Percentiles rank a stretch among this genome's conserved stretches.
Evolutionary conservation across 2,888 invertebrate species (phyloP).

Genomic region (Sinohyriopsis cumingii): DNA sequence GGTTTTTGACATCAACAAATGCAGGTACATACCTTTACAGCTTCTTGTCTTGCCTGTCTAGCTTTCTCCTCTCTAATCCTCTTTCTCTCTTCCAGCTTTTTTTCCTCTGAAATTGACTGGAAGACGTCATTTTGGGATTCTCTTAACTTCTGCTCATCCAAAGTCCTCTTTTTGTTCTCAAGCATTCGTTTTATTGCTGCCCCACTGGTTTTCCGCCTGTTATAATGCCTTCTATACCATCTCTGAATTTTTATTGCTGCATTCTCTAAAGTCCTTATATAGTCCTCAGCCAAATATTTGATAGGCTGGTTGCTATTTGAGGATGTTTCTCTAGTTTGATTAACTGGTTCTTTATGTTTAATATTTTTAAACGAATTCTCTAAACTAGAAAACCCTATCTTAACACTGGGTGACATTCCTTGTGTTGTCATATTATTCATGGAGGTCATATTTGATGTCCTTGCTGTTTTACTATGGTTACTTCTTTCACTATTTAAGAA

Average conservation of each 20-base stretch:
- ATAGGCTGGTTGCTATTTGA: conserved; percentile 13
- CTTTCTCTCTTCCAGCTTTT: conserved; percentile 56
- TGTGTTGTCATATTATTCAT: conserved; percentile 68
- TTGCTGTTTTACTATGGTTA: conserved; percentile 14
- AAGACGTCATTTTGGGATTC: conserved; percentile 43
- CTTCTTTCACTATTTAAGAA: conserved; percentile 12
- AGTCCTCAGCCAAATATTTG: conserved; percentile 60
- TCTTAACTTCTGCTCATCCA: conserved; percentile 41
- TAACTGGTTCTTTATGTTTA: conserved; percentile 69
- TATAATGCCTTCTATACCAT: conserved; percentile 61
- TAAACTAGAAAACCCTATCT: conserved; percentile 63
- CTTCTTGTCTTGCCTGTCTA: conserved; percentile 62
- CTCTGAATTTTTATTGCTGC: conserved; percentile 67
- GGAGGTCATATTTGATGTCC: conserved; percentile 35
- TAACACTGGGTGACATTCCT: conserved; percentile 57
- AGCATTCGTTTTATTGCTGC: conserved; percentile 67
- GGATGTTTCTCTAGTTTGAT: conserved; percentile 54
- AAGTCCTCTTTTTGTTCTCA: conserved; percentile 58
- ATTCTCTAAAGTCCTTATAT: conserved; percentile 55
- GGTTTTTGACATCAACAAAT: background rate
- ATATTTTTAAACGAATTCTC: conserved; percentile 71
- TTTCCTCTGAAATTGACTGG: conserved; percentile 46
- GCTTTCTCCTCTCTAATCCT: conserved; percentile 64
- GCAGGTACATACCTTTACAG: conserved; percentile 60
- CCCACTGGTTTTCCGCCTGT: conserved; percentile 44